These are phyloP conservation scores for Cerastis leucographa DNA, from an alignment of 2,888 invertebrate genomes.

Conservation along the genomic window DNA sequence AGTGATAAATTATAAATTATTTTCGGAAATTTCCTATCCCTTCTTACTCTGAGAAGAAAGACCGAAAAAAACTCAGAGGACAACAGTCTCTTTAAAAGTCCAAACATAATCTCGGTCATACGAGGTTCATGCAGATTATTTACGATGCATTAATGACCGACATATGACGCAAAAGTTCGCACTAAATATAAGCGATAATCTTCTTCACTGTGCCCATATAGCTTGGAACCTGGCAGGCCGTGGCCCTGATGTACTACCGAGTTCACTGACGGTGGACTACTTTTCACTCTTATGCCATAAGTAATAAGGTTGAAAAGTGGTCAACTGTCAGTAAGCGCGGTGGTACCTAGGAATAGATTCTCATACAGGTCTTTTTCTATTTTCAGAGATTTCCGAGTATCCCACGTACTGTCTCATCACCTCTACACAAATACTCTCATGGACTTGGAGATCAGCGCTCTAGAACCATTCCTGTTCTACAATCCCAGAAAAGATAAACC, in stretches of 20 bases:
- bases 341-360: no score
- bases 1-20: neutral
- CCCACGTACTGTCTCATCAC: constrained; percentile 95
- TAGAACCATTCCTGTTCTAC: constrained; percentile 93
- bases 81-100: neutral
- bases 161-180: neutral
- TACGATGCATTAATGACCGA: neutral
- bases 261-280: neutral
- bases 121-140: neutral
- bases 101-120: neutral
- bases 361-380: neutral
- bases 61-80: neutral
- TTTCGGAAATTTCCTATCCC: neutral
- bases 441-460: constrained; percentile 93
- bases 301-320: neutral
- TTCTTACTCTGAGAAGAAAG: neutral
- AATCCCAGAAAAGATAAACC: constrained; percentile 91
- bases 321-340: neutral
- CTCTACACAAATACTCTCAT: constrained; percentile 94
- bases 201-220: neutral
- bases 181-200: neutral
- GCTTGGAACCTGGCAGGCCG: neutral
- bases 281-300: neutral
- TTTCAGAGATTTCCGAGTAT: constrained; percentile 93
- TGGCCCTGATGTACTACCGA: neutral